Conservation (phyloP, 2,113 vertebrate genomes). For the Cebidichthys violaceus region DNA sequence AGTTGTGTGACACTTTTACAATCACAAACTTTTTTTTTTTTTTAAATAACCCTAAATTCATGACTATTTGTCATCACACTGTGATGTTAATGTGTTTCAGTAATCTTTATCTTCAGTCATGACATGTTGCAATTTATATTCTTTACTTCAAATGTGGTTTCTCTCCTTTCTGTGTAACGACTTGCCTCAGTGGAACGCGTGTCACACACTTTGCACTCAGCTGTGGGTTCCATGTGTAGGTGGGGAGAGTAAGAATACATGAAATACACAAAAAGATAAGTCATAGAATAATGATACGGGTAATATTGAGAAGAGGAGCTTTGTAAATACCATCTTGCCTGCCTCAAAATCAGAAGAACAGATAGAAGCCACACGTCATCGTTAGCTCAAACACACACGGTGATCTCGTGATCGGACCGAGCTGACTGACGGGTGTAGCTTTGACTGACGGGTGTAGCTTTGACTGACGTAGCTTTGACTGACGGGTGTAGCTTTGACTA, state of each 20-base stretch:
- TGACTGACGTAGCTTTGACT: background rate
- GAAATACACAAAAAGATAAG: background rate
- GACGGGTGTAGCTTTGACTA: background rate
- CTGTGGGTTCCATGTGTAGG: conserved; percentile 10
- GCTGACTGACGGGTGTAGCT: background rate
- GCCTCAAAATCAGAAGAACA: conserved; percentile 13
- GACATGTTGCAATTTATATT: background rate
- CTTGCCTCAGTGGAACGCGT: background rate
- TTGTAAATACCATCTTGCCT: background rate
- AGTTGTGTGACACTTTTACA: background rate
- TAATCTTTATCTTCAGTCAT: background rate
- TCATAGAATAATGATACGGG: background rate
- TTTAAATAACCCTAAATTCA: too few relatives aligned
- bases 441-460: background rate
- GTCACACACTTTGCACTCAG: background rate
- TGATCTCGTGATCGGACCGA: conserved; percentile 3
- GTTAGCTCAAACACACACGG: background rate
- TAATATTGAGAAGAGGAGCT: background rate
- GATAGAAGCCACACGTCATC: background rate
- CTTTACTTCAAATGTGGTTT: background rate
- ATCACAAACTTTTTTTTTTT: background rate
- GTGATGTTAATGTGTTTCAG: background rate
- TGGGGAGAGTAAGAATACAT: background rate
- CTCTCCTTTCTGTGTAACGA: background rate
- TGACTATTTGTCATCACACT: background rate